phyloP scores from a whole-genome alignment of 2,797 vertebrate genomes.

The Brachymystax lenok region DNA sequence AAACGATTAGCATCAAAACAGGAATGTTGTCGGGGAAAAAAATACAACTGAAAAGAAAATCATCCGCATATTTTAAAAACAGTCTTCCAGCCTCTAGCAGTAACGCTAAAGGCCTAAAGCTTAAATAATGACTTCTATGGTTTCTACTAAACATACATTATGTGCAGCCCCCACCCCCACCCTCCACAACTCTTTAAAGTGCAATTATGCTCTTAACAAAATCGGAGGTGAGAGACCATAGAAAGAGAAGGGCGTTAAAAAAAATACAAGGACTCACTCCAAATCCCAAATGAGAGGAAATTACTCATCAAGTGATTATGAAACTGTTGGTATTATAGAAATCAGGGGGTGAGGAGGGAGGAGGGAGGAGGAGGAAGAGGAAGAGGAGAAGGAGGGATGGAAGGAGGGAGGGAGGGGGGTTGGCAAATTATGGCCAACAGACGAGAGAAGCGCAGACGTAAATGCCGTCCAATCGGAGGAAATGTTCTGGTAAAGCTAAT shows the following conservation, averaged over 20 bases:
- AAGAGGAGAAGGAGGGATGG: too few species aligned
- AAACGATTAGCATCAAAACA: neutral
- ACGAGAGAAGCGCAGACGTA: conserved; percentile 64
- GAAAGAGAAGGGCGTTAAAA: conserved; percentile 46
- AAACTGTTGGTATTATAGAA: conserved; percentile 80
- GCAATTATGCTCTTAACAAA: conserved; percentile 63
- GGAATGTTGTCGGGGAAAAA: neutral
- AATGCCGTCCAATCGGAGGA: conserved; percentile 71
- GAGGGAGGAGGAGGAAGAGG: conserved; percentile 7
- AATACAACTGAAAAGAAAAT: neutral
- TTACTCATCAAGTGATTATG: conserved; percentile 83
- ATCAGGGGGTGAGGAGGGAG: conserved; percentile 68
- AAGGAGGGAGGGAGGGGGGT: conserved; percentile 31
- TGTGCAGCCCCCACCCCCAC: too few species aligned
- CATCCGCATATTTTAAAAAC: neutral
- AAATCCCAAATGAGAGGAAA: conserved; percentile 80
- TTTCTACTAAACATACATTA: too few species aligned
- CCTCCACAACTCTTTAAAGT: conserved; percentile 13
- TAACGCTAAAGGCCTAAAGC: too few species aligned
- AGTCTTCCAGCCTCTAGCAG: too few species aligned
- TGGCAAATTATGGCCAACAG: conserved; percentile 55
- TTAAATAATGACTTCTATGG: too few species aligned
- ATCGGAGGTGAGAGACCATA: conserved; percentile 61
- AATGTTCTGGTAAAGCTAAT: conserved; percentile 85
- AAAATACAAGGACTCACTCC: conserved; percentile 54